Base-by-base conservation (phyloP, 2,797 vertebrate genomes). In the Tangara arthus region DNA sequence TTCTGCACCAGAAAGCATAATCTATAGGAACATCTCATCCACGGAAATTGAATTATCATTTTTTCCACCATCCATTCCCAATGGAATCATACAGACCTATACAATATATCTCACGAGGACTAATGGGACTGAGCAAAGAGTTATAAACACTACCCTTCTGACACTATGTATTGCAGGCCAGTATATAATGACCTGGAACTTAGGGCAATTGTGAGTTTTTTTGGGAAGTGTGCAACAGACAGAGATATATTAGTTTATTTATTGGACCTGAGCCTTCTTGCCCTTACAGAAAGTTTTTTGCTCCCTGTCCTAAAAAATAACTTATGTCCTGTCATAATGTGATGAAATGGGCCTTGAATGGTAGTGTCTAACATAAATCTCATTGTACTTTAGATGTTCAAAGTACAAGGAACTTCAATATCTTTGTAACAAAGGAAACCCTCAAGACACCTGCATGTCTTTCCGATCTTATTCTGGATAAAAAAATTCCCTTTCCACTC, bases 1-100 rank as follows among this genome's bases (percentile, higher is more conserved):
- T 82, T 97, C 97, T 90, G 96, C 98, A 61, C 98, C 98, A 88
- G 97, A 98, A 97, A 97, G 97, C 44, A 91, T 98, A 94, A 98
- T 96, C 49, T 98, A 98, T 53, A 97, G 66, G 87, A 98, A 98
- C 64, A 97, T 98, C 77, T 98, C 98, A 80, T 98, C 98, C 49
- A 87, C 27, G 71, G 97, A 98, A 95, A 98, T 98, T 85, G 96
- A 97, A 69, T 81, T 98, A 78, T 98, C 97, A 12, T 98, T 97
- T 91, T 91, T 96, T 65, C 98, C 98, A 56, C 98, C 98, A 42
- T 90, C 81, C 18, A 63, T 83, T 94, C 98, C 98, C 32, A 98
- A 98, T 95, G 98, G 98, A 89, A 95, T 98, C 60, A 95, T 98
- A 95, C 89, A 96, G 91, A 96, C 93, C 37, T 98, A 98, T 64